Evolutionary conservation across 2,888 invertebrate species (phyloP).

Genomic region (Drosophila formosana): DNA sequence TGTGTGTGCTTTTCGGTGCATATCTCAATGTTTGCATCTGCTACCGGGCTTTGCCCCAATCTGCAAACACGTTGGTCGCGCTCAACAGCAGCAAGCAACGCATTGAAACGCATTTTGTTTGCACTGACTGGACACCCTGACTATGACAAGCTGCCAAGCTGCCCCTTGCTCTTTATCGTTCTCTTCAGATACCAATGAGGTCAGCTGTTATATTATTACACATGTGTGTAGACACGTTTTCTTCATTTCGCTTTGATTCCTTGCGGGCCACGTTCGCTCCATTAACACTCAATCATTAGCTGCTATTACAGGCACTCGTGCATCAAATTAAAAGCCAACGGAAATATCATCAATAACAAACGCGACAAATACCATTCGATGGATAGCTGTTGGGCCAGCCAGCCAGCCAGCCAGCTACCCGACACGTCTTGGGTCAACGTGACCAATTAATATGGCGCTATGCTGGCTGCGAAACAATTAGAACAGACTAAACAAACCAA

Average conservation of each 20-base stretch:
- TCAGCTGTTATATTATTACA: constrained; percentile 55
- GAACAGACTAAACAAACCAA: constrained; percentile 40
- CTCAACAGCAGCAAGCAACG: constrained; percentile 41
- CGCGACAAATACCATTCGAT: constrained; percentile 46
- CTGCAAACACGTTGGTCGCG: constrained; percentile 58
- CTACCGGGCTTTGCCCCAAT: constrained; percentile 46
- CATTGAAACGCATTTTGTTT: constrained; percentile 74
- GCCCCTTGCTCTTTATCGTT: neutral
- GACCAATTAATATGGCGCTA: constrained; percentile 68
- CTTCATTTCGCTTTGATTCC: constrained; percentile 45
- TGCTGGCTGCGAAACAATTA: constrained; percentile 67
- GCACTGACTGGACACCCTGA: constrained; percentile 49
- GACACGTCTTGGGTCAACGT: constrained; percentile 51
- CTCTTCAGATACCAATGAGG: constrained; percentile 52
- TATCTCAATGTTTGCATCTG: constrained; percentile 77
- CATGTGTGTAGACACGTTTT: constrained; percentile 30
- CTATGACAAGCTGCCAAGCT: neutral
- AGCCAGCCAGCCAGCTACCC: neutral
- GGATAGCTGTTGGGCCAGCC: constrained; percentile 9
- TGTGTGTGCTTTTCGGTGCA: constrained; percentile 64
- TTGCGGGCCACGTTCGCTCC: constrained; percentile 63
- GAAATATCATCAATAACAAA: constrained; percentile 72
- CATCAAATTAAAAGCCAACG: constrained; percentile 69
- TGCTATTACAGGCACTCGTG: constrained; percentile 65
- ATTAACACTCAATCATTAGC: constrained; percentile 77